Base-by-base conservation (phyloP, 2,888 invertebrate species). In the Leptopilina myrica region DNA sequence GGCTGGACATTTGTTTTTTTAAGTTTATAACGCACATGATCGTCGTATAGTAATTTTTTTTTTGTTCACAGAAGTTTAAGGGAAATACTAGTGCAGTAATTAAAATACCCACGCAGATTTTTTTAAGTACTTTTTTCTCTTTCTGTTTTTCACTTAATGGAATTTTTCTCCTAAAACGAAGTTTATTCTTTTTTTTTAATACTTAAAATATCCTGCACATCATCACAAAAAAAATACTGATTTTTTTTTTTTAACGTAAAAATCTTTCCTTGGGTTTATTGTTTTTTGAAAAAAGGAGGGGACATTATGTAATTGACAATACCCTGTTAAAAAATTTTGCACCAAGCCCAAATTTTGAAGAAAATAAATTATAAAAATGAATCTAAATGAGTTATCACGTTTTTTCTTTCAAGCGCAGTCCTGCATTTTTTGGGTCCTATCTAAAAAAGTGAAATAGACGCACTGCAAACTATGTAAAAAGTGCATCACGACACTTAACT, bases 401-500 rank as follows among this genome's bases (percentile, higher is more conserved):
- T 56, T 53, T 53, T 49, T 73, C 33, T 53, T 53, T 56, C 43
- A 43, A 43, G 43, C 43, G 26, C 56, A 73, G 26, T 73, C 20
- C 73, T 73, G 80, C 80, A 80, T 84, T 83, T 81, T 84, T 84
- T 86, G 87, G 85, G 86, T 83, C 85, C 88, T 88, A 88, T 86
- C 87, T 87, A 86, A 82, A 84, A 20, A 75, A 82, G 79, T 76
- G 79, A 79, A 76, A 76, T 82, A 77, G 79, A 75, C 80, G 77
- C 76, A 82, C 73, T 73, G 73, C 73, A 73, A 73, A 56, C 56
- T 56, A 73, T 73, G 73, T 20, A 56, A 84, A 49, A 81, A 78
- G 79, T 81, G 79, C 79, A 78, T 64, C 76, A 79, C 81, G 80
- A 75, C 79, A 79, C 66, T 79, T 76, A 78, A 82, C 80, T 83